Conservation (phyloP, 2,797 vertebrate genomes). For the Pitangus sulphuratus region DNA sequence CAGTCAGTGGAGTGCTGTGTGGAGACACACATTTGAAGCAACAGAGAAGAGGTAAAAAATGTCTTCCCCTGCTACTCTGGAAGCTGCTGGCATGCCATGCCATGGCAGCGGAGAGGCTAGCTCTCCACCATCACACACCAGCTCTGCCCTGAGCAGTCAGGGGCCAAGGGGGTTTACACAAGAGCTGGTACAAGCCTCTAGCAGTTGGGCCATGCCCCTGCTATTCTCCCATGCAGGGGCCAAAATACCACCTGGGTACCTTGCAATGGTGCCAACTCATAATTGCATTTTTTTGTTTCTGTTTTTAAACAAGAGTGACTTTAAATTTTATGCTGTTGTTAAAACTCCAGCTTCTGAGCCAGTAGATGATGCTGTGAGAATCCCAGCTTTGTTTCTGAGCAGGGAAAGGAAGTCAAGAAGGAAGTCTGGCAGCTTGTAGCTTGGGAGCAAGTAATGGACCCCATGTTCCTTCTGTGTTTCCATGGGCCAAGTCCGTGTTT, state of each 20-base stretch:
- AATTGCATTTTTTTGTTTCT: not conserved
- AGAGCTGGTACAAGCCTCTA: not conserved
- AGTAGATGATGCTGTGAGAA: not conserved
- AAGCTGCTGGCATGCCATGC: not conserved
- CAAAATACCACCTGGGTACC: not conserved
- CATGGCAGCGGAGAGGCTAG: not conserved
- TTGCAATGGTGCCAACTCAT: not conserved
- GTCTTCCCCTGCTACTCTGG: not conserved
- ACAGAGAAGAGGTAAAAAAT: not conserved
- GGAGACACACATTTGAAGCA: not conserved
- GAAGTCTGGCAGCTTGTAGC: not conserved
- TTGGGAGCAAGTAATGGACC: not conserved
- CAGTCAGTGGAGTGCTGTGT: not conserved
- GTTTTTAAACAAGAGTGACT: not conserved
- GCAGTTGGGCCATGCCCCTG: not conserved
- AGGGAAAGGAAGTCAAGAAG: not conserved
- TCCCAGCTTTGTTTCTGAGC: not conserved
- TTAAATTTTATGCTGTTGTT: not conserved
- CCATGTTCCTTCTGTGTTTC: not conserved
- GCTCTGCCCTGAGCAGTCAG: not conserved
- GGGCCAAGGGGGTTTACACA: not conserved
- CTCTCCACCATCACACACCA: not conserved
- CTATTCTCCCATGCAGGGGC: not conserved
- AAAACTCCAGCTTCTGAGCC: not conserved
- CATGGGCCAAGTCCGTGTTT: not conserved